Percentiles rank a stretch among this genome's conserved stretches.
Conservation (phyloP, 2,113 vertebrate species). For the Otis tarda region DNA sequence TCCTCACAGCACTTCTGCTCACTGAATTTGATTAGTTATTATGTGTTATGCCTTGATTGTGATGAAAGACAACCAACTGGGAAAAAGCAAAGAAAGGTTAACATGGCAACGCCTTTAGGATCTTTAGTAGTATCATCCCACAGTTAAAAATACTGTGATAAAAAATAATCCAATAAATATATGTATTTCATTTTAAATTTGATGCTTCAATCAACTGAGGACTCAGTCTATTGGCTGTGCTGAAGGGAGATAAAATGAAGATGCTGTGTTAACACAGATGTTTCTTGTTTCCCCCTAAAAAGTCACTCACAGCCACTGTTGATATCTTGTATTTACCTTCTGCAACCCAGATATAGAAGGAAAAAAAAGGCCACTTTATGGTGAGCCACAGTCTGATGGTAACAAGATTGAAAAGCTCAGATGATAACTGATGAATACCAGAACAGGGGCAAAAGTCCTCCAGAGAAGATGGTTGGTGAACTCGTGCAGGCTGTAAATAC, state of each 20-base stretch:
- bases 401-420: not conserved
- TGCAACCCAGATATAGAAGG: not conserved
- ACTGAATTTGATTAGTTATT: conserved; percentile 41
- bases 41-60: not conserved
- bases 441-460: not conserved
- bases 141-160: not conserved
- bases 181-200: not conserved
- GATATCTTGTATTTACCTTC: not conserved
- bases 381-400: not conserved
- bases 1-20: conserved; percentile 14
- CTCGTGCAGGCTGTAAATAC: not conserved
- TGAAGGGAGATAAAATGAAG: not conserved
- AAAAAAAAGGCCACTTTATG: not conserved
- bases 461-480: not conserved
- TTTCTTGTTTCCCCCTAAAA: not conserved
- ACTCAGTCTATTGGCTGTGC: not conserved
- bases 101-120: not conserved
- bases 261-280: not conserved
- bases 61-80: conserved; percentile 27
- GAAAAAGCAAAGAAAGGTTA: conserved; percentile 36
- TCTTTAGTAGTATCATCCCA: not conserved
- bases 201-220: not conserved
- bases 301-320: not conserved
- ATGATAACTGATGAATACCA: not conserved
- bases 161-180: not conserved